Percentiles rank a stretch among this genome's conserved stretches.
phyloP scores from a whole-genome alignment of 2,797 vertebrate species.

The Poeciliopsis paucimaculata region DNA sequence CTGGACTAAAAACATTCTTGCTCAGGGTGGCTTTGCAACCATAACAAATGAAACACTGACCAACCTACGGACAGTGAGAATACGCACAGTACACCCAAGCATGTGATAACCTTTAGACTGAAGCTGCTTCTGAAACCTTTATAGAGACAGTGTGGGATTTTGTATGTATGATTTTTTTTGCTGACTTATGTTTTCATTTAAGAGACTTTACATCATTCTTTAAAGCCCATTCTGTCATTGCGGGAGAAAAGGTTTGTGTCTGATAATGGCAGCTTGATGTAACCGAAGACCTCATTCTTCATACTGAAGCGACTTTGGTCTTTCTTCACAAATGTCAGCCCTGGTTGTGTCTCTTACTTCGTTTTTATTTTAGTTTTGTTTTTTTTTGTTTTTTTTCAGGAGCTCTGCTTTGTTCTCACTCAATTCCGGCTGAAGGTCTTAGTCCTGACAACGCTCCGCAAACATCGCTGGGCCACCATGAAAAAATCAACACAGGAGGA shows the following conservation, averaged over 20 bases:
- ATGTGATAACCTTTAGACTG: too few relatives aligned
- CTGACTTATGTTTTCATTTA: not conserved
- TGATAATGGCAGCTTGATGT: slow-evolving; percentile 5
- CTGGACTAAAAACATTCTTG: too few relatives aligned
- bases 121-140: too few relatives aligned
- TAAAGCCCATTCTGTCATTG: slow-evolving; percentile 7
- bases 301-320: slow-evolving; percentile 22
- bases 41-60: too few relatives aligned
- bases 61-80: too few relatives aligned
- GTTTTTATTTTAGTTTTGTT: not conserved
- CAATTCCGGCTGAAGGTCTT: slow-evolving; percentile 34
- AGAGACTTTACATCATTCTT: slow-evolving; percentile 3
- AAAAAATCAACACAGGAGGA: slow-evolving; percentile 25
- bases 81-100: too few relatives aligned
- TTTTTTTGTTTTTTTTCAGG: slow-evolving; percentile 21
- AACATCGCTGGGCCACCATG: slow-evolving; percentile 26
- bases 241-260: not conserved
- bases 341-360: slow-evolving; percentile 41
- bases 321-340: slow-evolving; percentile 47
- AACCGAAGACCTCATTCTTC: slow-evolving; percentile 22
- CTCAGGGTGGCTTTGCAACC: too few relatives aligned
- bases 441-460: slow-evolving; percentile 7
- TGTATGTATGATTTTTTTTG: not conserved
- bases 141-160: not conserved
- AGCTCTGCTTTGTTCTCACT: slow-evolving; percentile 46